These are phyloP conservation scores for Sitta europaea DNA, from an alignment of 2,113 vertebrate species.

Conservation along the genomic window DNA sequence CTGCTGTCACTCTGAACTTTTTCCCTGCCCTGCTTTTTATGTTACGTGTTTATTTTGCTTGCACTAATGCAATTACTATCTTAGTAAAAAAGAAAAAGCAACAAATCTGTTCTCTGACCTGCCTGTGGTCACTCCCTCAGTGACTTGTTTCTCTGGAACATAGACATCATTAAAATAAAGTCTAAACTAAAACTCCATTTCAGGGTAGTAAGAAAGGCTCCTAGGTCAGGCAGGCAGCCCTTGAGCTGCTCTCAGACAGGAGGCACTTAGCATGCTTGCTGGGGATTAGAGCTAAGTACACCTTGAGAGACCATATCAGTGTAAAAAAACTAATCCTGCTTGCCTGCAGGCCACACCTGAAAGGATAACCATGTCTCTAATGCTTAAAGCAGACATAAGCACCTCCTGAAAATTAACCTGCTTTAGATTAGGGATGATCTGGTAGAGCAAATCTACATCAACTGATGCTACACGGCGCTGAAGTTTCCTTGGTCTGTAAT, in stretches of 20 bases:
- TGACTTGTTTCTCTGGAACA: not conserved
- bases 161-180: not conserved
- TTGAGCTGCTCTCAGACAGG: not conserved
- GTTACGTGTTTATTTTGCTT: not conserved
- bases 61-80: not conserved
- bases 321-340: constrained; percentile 32
- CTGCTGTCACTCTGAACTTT: not conserved
- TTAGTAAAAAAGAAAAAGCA: not conserved
- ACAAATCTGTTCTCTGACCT: not conserved
- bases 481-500: not conserved
- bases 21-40: not conserved
- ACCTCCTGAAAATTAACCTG: constrained; percentile 38
- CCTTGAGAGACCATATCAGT: not conserved
- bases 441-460: not conserved
- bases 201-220: not conserved
- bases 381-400: not conserved
- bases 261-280: not conserved
- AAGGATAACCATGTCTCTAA: not conserved
- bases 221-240: not conserved
- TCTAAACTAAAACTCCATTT: not conserved
- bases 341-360: constrained; percentile 11
- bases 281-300: constrained; percentile 15
- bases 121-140: no score
- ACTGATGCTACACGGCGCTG: not conserved
- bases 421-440: constrained; percentile 10